Conservation (phyloP, 1,140 invertebrate genomes). For the Drosophila parvula region DNA sequence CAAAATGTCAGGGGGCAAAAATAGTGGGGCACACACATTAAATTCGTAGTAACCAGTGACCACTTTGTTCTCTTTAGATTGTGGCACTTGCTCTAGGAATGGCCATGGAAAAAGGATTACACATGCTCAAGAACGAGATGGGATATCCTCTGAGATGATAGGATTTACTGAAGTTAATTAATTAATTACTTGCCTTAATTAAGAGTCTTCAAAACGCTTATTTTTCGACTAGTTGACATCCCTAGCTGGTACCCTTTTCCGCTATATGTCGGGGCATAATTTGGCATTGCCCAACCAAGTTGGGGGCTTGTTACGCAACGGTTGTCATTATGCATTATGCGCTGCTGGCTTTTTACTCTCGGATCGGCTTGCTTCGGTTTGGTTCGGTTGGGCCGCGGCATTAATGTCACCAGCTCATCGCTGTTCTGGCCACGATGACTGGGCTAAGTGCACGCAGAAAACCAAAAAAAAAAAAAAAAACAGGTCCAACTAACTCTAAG, state of each 20-base stretch:
- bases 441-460: conserved; percentile 44
- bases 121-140: too few relatives aligned
- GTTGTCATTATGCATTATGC: conserved; percentile 68
- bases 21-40: conserved; percentile 49
- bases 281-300: conserved; percentile 50
- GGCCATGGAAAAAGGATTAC: not conserved
- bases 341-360: conserved; percentile 15
- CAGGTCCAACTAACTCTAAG: conserved; percentile 9
- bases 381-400: conserved; percentile 34
- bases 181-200: too few relatives aligned
- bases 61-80: conserved; percentile 36
- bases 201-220: too few relatives aligned
- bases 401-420: conserved; percentile 70
- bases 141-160: too few relatives aligned
- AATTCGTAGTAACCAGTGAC: conserved; percentile 48
- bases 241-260: conserved; percentile 13
- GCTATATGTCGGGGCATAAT: conserved; percentile 41
- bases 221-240: too few relatives aligned
- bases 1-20: conserved; percentile 57
- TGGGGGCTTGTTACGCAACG: conserved; percentile 23
- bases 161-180: too few relatives aligned
- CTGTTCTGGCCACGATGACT: conserved; percentile 45
- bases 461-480: not conserved
- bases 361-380: not conserved
- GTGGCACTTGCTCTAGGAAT: conserved; percentile 7